Percentiles rank a stretch among this genome's conserved stretches.
Evolutionary conservation across 2,888 invertebrate species (phyloP).

Genomic region (Andrena bucephala): DNA sequence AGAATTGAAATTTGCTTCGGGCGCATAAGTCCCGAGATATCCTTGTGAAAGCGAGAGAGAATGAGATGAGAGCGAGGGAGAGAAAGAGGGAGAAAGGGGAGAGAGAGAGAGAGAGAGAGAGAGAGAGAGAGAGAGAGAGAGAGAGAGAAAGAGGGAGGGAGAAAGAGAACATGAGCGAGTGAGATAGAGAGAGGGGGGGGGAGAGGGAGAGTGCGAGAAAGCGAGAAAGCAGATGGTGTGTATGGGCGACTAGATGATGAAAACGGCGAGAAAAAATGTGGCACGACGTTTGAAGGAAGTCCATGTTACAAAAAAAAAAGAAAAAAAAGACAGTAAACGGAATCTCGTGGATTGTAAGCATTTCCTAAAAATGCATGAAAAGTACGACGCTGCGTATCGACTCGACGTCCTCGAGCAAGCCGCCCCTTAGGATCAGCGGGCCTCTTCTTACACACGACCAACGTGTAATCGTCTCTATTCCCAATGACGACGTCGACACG

Average conservation of each 20-base stretch:
- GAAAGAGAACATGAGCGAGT: conserved; percentile 4
- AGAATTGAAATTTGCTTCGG: conserved; percentile 74
- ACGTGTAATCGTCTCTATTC: conserved; percentile 52
- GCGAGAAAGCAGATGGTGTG: conserved; percentile 50
- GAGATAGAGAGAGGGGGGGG: conserved; percentile 14
- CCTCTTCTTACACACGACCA: conserved; percentile 56
- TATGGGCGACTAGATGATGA: conserved; percentile 42
- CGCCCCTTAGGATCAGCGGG: conserved; percentile 67
- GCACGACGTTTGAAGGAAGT: conserved; percentile 35
- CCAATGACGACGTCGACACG: conserved; percentile 64
- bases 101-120: conserved; percentile 18
- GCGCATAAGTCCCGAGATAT: conserved; percentile 62
- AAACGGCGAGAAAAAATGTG: conserved; percentile 30
- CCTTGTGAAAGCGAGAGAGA: conserved; percentile 63
- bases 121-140: conserved; percentile 9
- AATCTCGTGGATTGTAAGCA: conserved; percentile 57
- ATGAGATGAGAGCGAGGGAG: conserved; percentile 39
- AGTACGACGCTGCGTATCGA: conserved; percentile 65
- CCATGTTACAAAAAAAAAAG: not conserved
- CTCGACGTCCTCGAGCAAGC: conserved; percentile 65
- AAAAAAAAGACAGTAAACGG: conserved; percentile 33
- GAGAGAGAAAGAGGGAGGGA: conserved; percentile 17
- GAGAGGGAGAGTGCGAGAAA: conserved; percentile 32
- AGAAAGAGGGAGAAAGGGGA: conserved; percentile 50
- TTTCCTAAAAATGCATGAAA: conserved; percentile 57